Evolutionary conservation across 35 echinoderm and acorn worm species (phyloP), one percentile per base, ranked within the genome.

Genomic region (Patiria miniata): DNA sequence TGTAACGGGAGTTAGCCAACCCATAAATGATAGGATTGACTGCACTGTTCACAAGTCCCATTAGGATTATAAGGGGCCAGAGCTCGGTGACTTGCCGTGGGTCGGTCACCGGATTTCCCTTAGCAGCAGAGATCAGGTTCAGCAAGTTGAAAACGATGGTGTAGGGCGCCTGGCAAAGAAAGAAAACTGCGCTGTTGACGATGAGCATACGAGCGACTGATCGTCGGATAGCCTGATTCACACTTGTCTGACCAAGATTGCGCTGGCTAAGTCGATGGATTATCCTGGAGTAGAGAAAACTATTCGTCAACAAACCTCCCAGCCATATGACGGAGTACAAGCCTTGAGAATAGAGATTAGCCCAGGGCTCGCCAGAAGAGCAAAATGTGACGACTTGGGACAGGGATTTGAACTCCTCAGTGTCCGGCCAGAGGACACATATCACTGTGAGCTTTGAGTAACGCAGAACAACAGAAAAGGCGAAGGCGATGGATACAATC

Each of bases 1-100:
- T 47, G 37, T 90, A 90, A 5, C 80, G 79, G 21, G 81, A 33
- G 77, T 82, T 90, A 40, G 58, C 77, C 19, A 47, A 23, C 18
- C 83, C 83, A 22, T 90, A 90, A 1, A 90, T 51, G 40, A 84
- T 78, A 7, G 88, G 88, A 40, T 90, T 90, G 8, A 90, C 69
- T 0, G 88, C 88, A 0, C 80, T 78, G 77, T 90, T 90, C 6
- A 90, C 8, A 9, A 83, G 47, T 2, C 54, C 40, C 38, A 87
- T 39, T 14, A 87, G 69, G 1, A 40, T 50, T 22, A 37, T 7
- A 16, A 87, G 54, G 17, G 53, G 52, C 30, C 82, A 54, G 44
- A 54, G 39, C 12, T 2, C 34, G 53, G 29, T 60, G 0, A 59
- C 30, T 34, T 60, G 29, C 50, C 59, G 44, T n/a, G 52, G 82